These are phyloP conservation scores for Melanotaenia parkinsoni DNA, from an alignment of 2,797 vertebrate species.

Conservation along the genomic window DNA sequence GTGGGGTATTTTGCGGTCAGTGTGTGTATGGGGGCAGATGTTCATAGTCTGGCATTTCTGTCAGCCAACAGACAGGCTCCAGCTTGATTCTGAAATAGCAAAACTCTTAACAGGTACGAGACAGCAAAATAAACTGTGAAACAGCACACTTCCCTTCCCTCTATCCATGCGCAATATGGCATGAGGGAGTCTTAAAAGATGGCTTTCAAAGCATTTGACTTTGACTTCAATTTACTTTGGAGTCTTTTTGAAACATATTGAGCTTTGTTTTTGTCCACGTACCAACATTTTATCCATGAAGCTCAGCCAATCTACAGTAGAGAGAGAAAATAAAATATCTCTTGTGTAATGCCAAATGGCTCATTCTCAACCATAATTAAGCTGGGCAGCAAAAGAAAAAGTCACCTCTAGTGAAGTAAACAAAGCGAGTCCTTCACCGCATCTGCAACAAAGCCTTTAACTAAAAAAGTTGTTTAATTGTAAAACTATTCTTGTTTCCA, in stretches of 20 bases:
- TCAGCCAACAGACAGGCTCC: slow-evolving; percentile 39
- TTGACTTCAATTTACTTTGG: slow-evolving; percentile 54
- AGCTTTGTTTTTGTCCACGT: slow-evolving; percentile 49
- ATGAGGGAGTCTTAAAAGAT: slow-evolving; percentile 33
- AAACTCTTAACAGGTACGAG: slow-evolving; percentile 58
- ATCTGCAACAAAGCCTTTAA: background rate
- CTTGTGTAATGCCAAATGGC: slow-evolving; percentile 56
- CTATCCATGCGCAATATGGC: slow-evolving; percentile 19
- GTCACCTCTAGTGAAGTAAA: slow-evolving; percentile 47
- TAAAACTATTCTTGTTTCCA: background rate
- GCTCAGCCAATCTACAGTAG: slow-evolving; percentile 47
- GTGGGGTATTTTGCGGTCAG: slow-evolving; percentile 30
- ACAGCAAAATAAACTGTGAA: slow-evolving; percentile 25
- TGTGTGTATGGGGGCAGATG: slow-evolving; percentile 5
- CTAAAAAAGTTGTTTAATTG: background rate
- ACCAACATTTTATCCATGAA: slow-evolving; percentile 34
- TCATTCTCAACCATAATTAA: slow-evolving; percentile 40
- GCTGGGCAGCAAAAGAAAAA: slow-evolving; percentile 15
- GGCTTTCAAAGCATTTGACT: slow-evolving; percentile 44
- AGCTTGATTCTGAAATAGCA: slow-evolving; percentile 43
- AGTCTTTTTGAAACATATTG: slow-evolving; percentile 61
- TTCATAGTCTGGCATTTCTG: slow-evolving; percentile 35
- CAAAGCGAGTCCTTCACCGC: background rate
- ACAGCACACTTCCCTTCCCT: slow-evolving; percentile 12
- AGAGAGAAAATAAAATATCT: slow-evolving; percentile 34